Base-by-base conservation (phyloP, 2,797 vertebrate species). In the Rhynchotus rufescens region DNA sequence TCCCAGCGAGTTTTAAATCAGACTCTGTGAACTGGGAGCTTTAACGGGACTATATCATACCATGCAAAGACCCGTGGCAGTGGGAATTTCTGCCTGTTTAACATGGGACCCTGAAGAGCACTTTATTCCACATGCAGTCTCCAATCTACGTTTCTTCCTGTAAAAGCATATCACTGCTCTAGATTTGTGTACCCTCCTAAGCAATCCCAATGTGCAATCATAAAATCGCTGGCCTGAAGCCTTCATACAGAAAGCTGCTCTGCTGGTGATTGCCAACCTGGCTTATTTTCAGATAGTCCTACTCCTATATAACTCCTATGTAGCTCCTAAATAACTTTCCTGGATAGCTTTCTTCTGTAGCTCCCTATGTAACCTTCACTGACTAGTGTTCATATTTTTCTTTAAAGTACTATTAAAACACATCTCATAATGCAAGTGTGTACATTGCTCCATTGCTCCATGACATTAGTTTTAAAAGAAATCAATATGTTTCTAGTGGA, bases 61-160 rank as follows among this genome's bases (percentile, higher is more conserved):
- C 7, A 4, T 30, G 28, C 28, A 56, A 56, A 56, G 52, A 30
- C 16, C 17, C 21, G 40, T 3, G 1, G 45, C 1, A 0, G 14
- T 57, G 42, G 19, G 5, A 67, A 32, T 32, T 25, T 62, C 61
- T 38, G 19, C 34, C 42, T 17, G 22, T 60, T 25, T n/a, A 49
- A 8, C 28, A 10, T 47, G 47, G 13, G 12, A 49, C 64, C 13
- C 51, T 4, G 25, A 67, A 34, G 36, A 60, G 49, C 13, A 4
- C 15, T 42, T 51, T 51, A 34, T 28, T 4, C 2, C 28, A n/a
- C 16, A 3, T 7, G 8, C 47, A 44, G 26, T 15, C 61, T 62
- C 42, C 36, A 52, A 1, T 34, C 34, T 42, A 51, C 23, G 13
- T 21, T 51, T 51, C 42, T 40, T 19, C 57, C 62, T 45, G 9